Evolutionary conservation across 2,888 invertebrate genomes (phyloP).

Genomic region (Nemapogon koenigi): DNA sequence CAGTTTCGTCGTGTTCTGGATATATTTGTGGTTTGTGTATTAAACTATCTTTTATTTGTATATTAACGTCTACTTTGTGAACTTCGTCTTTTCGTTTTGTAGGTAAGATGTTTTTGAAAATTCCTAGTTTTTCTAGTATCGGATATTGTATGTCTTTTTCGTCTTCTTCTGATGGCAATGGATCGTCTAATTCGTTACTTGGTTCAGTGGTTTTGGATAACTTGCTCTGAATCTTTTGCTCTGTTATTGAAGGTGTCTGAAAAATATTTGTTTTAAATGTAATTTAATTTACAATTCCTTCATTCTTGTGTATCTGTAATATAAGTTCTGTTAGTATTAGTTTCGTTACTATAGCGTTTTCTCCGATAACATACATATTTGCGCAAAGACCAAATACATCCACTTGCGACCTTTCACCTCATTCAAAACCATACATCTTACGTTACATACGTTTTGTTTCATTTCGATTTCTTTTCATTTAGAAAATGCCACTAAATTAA

Average conservation of each 20-base stretch:
- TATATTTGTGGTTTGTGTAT: constrained; percentile 40
- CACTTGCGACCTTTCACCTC: too few relatives aligned
- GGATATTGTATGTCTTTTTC: constrained; percentile 32
- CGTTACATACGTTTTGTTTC: too few relatives aligned
- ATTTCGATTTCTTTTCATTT: too few relatives aligned
- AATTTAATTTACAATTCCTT: constrained; percentile 13
- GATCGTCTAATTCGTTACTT: not conserved
- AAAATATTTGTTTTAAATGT: constrained; percentile 13
- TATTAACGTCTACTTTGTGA: constrained; percentile 23
- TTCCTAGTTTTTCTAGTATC: constrained; percentile 37
- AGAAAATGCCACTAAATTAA: too few relatives aligned
- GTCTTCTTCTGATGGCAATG: constrained; percentile 20
- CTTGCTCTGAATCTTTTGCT: not conserved
- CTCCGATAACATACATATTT: too few relatives aligned
- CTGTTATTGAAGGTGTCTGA: constrained; percentile 14
- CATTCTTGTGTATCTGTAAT: constrained; percentile 19
- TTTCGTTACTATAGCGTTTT: too few relatives aligned
- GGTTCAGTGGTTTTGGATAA: not conserved
- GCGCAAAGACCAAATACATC: too few relatives aligned
- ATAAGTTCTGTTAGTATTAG: too few relatives aligned
- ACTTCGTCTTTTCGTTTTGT: constrained; percentile 15
- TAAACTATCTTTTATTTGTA: constrained; percentile 22
- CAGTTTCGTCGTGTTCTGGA: constrained; percentile 36
- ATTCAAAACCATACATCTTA: too few relatives aligned
- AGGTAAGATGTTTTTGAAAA: constrained; percentile 33